Percentiles rank a stretch among this genome's conserved stretches.
Evolutionary conservation across 2,797 vertebrate genomes (phyloP).

Genomic region (Sebastes hopkinsi): DNA sequence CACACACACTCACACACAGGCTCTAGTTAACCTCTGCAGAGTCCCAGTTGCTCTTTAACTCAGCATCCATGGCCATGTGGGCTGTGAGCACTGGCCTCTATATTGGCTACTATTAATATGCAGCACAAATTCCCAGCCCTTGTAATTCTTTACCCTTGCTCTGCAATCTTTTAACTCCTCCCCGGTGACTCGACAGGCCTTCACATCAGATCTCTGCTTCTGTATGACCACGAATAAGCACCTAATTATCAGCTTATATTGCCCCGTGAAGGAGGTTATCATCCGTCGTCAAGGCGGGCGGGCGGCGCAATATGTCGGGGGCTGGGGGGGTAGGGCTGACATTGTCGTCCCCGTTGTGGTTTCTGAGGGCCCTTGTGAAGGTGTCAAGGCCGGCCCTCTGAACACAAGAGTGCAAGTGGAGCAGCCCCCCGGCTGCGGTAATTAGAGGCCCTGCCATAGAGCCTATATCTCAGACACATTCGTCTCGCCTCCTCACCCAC

Average conservation of each 20-base stretch:
- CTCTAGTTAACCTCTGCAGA: constrained; percentile 54
- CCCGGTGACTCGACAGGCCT: constrained; percentile 24
- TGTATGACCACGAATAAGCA: constrained; percentile 40
- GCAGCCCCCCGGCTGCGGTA: constrained; percentile 35
- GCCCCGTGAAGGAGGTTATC: constrained; percentile 45
- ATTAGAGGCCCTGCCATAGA: constrained; percentile 35
- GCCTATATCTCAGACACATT: background rate
- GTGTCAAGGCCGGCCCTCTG: constrained; percentile 19
- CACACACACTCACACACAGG: background rate
- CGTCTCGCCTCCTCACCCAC: background rate
- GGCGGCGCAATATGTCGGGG: background rate
- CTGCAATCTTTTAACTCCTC: constrained; percentile 46
- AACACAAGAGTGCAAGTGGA: constrained; percentile 10
- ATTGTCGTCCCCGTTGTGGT: constrained; percentile 26
- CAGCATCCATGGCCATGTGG: constrained; percentile 50
- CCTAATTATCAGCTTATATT: constrained; percentile 60
- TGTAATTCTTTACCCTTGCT: constrained; percentile 53
- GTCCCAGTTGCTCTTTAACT: constrained; percentile 40
- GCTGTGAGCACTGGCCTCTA: constrained; percentile 33
- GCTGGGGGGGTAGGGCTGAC: background rate
- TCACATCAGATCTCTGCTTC: constrained; percentile 44
- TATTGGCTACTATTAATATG: constrained; percentile 50
- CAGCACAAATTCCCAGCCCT: constrained; percentile 45
- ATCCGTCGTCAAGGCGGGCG: background rate
- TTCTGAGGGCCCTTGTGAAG: constrained; percentile 33